Evolutionary conservation across 2,113 vertebrate genomes (phyloP).

Genomic region (Physeter macrocephalus): DNA sequence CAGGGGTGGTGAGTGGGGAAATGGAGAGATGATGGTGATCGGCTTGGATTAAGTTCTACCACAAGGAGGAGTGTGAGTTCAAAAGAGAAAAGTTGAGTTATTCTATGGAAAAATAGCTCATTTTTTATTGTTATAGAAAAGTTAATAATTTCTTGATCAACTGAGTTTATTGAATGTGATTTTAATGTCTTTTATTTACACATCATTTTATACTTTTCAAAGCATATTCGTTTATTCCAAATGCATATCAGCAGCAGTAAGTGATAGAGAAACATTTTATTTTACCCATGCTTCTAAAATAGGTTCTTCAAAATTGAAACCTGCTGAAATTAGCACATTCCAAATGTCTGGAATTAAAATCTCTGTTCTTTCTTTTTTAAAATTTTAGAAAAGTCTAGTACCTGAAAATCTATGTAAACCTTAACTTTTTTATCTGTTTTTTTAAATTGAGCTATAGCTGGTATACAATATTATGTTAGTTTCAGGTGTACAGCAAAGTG

Average conservation of each 20-base stretch:
- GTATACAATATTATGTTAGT: background rate
- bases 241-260: background rate
- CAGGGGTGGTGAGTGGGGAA: background rate
- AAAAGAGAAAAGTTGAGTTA: background rate
- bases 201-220: background rate
- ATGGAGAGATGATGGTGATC: background rate
- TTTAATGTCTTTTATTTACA: background rate
- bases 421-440: background rate
- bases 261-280: background rate
- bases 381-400: background rate
- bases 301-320: background rate
- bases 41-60: background rate
- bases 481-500: background rate
- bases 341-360: constrained; percentile 3
- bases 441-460: background rate
- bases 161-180: background rate
- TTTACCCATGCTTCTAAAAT: background rate
- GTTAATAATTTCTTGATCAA: background rate
- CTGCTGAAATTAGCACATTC: background rate
- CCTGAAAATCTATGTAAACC: background rate
- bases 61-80: background rate
- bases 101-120: background rate
- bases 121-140: background rate
- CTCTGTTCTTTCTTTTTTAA: background rate
- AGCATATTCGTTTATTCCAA: background rate